Conservation (phyloP, 2,888 invertebrate species). For the Drosophila diplacantha region DNA sequence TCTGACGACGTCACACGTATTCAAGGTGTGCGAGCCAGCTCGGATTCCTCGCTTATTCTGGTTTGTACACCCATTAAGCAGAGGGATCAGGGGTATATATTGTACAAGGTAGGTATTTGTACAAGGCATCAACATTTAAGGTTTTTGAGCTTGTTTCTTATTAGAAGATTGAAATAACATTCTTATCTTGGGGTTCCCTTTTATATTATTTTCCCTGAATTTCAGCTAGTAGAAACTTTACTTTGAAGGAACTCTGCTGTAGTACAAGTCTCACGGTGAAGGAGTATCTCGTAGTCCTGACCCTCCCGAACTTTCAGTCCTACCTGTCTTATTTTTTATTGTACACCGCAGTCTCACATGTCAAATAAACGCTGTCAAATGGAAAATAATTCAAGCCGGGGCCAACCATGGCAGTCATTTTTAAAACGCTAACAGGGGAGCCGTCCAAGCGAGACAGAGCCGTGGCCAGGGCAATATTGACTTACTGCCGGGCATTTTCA, state of each 20-base stretch:
- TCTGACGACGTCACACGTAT: slow-evolving; percentile 42
- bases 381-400: slow-evolving; percentile 50
- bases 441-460: slow-evolving; percentile 13
- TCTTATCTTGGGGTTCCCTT: too few relatives aligned
- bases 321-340: slow-evolving; percentile 16
- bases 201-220: not conserved
- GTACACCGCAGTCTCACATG: slow-evolving; percentile 44
- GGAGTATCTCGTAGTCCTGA: not conserved
- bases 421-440: slow-evolving; percentile 40
- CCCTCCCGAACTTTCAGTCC: too few relatives aligned
- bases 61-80: not conserved
- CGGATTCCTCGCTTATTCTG: slow-evolving; percentile 15
- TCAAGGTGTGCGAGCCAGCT: slow-evolving; percentile 26
- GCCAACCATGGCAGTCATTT: slow-evolving; percentile 27
- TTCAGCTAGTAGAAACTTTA: not conserved
- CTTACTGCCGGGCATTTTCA: slow-evolving; percentile 40
- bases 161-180: too few relatives aligned
- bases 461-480: slow-evolving; percentile 36
- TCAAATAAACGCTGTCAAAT: slow-evolving; percentile 57
- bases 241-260: not conserved
- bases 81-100: not conserved
- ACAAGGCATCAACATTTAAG: not conserved
- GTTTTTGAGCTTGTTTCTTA: too few relatives aligned
- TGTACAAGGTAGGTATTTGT: too few relatives aligned
- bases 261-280: too few relatives aligned